Conservation (phyloP, 2,888 invertebrate genomes). For the Amiota communis region DNA sequence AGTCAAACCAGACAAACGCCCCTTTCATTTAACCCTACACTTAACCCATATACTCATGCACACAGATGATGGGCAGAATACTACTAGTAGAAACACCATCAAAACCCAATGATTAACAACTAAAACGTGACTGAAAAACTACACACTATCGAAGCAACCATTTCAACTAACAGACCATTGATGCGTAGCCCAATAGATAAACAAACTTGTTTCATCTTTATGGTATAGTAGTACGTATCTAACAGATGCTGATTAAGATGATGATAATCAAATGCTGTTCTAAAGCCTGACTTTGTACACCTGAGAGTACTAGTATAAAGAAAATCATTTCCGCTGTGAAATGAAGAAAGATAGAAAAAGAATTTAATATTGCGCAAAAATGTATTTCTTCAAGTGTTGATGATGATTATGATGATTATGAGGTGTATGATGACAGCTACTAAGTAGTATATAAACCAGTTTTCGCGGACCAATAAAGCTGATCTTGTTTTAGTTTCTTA, state of each 20-base stretch:
- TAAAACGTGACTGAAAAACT: background rate
- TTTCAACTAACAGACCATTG: no score
- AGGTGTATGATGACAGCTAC: conserved; percentile 33
- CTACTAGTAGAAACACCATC: conserved; percentile 4
- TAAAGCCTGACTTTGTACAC: no score
- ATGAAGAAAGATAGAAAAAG: background rate
- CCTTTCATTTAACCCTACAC: conserved; percentile 45
- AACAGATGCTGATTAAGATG: no score
- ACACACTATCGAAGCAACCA: no score
- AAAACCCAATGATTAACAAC: background rate
- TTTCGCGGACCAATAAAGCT: conserved; percentile 59
- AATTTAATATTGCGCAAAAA: background rate
- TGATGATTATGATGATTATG: background rate
- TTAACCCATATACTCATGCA: conserved; percentile 54
- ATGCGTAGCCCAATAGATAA: no score
- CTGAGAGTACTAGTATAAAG: conserved; percentile 9
- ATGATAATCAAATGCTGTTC: no score
- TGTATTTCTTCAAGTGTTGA: background rate
- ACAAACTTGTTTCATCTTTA: no score
- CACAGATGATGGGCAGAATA: background rate
- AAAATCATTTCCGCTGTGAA: conserved; percentile 36
- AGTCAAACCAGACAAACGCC: no score
- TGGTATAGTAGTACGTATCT: no score
- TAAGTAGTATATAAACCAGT: conserved; percentile 55
- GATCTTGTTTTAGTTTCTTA: conserved; percentile 20